Conservation (phyloP, 2,888 invertebrate species). For the Drosophila kambysellisi region DNA sequence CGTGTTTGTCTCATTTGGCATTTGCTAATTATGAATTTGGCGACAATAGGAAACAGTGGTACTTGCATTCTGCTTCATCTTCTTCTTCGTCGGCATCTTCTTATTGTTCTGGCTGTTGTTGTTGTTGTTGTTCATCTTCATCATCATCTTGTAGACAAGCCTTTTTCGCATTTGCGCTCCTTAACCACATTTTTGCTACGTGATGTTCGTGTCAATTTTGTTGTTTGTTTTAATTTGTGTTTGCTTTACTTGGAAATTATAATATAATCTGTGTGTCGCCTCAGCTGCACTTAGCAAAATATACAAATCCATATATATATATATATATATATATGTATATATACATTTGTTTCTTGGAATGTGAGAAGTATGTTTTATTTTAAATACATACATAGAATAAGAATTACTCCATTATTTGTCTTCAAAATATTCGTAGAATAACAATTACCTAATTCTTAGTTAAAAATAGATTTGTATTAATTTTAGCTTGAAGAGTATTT, state of each 20-base stretch:
- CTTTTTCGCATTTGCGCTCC: conserved; percentile 42
- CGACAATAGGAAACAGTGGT: conserved; percentile 56
- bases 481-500: not conserved
- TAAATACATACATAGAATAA: not conserved
- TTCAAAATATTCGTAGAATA: not conserved
- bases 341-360: not conserved
- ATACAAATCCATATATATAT: not conserved
- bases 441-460: not conserved
- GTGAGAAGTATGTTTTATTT: not conserved
- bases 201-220: conserved; percentile 79
- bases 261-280: conserved; percentile 67
- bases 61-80: not conserved
- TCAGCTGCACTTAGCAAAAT: conserved; percentile 1
- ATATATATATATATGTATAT: not conserved
- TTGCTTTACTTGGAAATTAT: conserved; percentile 77
- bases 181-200: conserved; percentile 66
- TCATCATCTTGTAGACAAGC: conserved; percentile 24
- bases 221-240: conserved; percentile 72
- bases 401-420: not conserved
- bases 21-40: conserved; percentile 75
- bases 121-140: conserved; percentile 5
- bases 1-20: conserved; percentile 44
- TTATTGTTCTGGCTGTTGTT: not conserved
- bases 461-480: not conserved
- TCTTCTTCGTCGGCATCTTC: not conserved